A percentile compares a stretch with the other conserved stretches of the same genome.
phyloP scores from a whole-genome alignment of 1,140 invertebrate genomes.

The Melanaphis sacchari region DNA sequence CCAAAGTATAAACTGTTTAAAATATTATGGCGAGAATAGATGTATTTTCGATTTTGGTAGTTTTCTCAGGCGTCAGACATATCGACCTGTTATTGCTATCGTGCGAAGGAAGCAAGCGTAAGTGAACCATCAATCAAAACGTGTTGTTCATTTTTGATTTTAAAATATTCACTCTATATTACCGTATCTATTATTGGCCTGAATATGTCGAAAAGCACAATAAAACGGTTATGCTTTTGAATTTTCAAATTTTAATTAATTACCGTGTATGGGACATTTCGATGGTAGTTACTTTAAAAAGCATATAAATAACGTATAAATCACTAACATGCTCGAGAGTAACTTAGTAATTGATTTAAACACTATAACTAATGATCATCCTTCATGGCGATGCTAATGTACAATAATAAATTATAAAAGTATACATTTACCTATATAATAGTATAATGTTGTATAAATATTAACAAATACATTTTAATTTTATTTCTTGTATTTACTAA shows the following conservation, averaged over 20 bases:
- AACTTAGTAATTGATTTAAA: conserved; percentile 15
- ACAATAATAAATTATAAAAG: not conserved
- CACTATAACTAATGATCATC: conserved; percentile 6
- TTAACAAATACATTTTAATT: not conserved
- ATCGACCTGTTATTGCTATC: not conserved
- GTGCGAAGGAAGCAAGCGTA: not conserved
- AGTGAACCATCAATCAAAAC: conserved; percentile 41
- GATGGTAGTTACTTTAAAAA: conserved; percentile 2
- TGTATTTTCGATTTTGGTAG: not conserved
- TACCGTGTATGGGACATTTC: not conserved
- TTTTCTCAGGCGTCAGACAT: not conserved
- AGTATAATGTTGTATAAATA: not conserved
- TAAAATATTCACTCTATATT: not conserved
- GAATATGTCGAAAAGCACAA: conserved; percentile 24
- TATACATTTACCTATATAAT: not conserved
- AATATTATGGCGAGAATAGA: not conserved
- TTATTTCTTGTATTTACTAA: not conserved
- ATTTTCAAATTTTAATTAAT: conserved; percentile 36
- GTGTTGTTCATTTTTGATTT: not conserved
- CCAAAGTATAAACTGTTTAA: not conserved
- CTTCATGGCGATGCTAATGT: not conserved
- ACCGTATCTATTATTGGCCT: not conserved
- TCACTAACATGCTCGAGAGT: not conserved
- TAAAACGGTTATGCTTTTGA: conserved; percentile 39
- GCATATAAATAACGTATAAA: conserved; percentile 24